phyloP scores from a whole-genome alignment of 2,888 invertebrate genomes.

The Drosophila formosana region DNA sequence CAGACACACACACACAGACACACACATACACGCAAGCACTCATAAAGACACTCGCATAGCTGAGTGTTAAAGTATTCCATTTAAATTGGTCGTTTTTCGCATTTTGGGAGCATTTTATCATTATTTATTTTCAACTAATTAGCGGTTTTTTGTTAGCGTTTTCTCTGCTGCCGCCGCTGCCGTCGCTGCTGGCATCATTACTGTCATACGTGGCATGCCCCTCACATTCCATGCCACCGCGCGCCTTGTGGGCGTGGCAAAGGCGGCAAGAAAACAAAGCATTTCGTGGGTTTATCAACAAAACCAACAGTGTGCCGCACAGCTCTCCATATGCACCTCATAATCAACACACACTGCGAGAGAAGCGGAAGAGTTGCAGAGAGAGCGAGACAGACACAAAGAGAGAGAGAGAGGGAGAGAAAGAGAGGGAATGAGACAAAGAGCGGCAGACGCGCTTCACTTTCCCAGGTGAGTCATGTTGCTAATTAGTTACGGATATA shows the following conservation, averaged over 20 bases:
- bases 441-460: constrained; percentile 5
- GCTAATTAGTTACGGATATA: constrained; percentile 77
- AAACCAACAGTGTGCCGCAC: constrained; percentile 41
- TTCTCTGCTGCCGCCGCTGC: constrained; percentile 5
- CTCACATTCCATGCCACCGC: neutral
- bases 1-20: constrained; percentile 16
- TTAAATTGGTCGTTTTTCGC: constrained; percentile 53
- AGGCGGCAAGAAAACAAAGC: constrained; percentile 55
- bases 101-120: constrained; percentile 61
- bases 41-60: no score
- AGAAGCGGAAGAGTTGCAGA: neutral
- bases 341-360: constrained; percentile 8
- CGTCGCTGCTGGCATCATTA: constrained; percentile 47
- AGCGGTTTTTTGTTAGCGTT: constrained; percentile 67
- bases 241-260: neutral
- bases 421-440: neutral
- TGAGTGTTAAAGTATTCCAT: constrained; percentile 14
- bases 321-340: constrained; percentile 28
- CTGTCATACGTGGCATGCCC: constrained; percentile 37
- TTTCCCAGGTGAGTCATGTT: constrained; percentile 76
- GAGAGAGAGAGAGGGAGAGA: neutral
- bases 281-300: constrained; percentile 69
- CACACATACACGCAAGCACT: neutral
- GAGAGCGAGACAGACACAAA: no score
- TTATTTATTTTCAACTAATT: constrained; percentile 79